Conservation (phyloP, 1,140 invertebrate species). For the Tetragnatha versicolor region DNA sequence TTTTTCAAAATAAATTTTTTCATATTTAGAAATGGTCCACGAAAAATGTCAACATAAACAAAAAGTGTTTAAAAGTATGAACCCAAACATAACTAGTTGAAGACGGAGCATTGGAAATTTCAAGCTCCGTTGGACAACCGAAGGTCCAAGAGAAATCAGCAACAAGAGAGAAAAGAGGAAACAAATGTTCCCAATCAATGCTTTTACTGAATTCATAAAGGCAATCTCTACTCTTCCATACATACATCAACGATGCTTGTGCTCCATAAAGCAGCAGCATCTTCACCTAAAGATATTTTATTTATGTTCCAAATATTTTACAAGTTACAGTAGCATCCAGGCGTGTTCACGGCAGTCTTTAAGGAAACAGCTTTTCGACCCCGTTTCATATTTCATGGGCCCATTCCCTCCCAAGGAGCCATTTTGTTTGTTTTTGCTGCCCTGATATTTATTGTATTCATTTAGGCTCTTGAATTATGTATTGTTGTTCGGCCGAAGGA, state of each 20-base stretch:
- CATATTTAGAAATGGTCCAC: too few species aligned
- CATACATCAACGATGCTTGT: conserved; percentile 14
- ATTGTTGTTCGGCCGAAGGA: conserved; percentile 4
- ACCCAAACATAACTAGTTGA: too few species aligned
- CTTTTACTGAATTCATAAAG: conserved; percentile 1
- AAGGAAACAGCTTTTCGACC: conserved; percentile 17
- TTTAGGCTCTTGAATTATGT: conserved; percentile 40
- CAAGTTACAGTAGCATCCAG: neutral
- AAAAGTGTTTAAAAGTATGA: too few species aligned
- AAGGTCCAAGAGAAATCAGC: neutral
- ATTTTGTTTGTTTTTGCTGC: conserved; percentile 19
- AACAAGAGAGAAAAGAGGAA: neutral
- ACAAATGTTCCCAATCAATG: neutral
- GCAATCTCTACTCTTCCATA: conserved; percentile 1
- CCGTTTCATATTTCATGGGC: conserved; percentile 41
- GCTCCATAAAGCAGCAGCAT: conserved; percentile 18
- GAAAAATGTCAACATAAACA: too few species aligned
- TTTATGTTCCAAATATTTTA: conserved; percentile 43
- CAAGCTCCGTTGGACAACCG: too few species aligned
- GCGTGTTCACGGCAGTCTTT: neutral
- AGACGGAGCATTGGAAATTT: too few species aligned
- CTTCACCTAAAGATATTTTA: conserved; percentile 39
- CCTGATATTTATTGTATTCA: conserved; percentile 43
- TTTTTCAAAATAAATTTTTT: too few species aligned
- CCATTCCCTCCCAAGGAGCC: neutral